A percentile compares a stretch with the other conserved stretches of the same genome.
These are phyloP conservation scores for Venustoraphidia nigricollis DNA, from an alignment of 2,888 invertebrate genomes.

Conservation along the genomic window DNA sequence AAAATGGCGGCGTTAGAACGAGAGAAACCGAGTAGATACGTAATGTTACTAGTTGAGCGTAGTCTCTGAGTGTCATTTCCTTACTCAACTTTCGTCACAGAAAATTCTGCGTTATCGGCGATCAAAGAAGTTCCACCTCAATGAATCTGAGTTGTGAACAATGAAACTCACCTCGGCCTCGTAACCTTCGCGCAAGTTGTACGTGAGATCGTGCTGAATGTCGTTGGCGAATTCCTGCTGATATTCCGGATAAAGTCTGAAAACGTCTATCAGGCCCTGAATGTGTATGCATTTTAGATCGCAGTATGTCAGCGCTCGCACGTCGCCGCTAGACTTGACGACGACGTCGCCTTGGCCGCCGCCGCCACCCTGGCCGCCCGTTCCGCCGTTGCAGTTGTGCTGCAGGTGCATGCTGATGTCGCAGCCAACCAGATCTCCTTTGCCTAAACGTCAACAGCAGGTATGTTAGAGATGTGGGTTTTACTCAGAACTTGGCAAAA, in stretches of 20 bases:
- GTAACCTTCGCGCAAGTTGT: conserved; percentile 85
- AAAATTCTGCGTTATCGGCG: no score
- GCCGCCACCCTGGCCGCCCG: conserved; percentile 34
- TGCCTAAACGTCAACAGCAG: no score
- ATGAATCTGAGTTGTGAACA: no score
- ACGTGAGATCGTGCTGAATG: conserved; percentile 88
- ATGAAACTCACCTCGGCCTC: conserved; percentile 54
- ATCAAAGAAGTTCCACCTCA: no score
- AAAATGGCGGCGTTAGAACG: no score
- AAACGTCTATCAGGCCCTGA: conserved; percentile 75
- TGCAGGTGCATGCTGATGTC: conserved; percentile 73
- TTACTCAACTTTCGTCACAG: no score
- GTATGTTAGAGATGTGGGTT: no score
- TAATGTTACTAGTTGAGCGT: no score
- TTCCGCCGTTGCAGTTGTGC: conserved; percentile 36
- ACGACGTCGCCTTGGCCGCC: conserved; percentile 49
- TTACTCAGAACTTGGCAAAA: no score
- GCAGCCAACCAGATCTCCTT: conserved; percentile 89
- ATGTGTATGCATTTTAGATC: conserved; percentile 90
- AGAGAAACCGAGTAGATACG: no score
- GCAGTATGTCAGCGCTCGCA: conserved; percentile 86
- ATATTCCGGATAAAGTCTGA: conserved; percentile 85
- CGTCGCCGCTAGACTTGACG: conserved; percentile 88
- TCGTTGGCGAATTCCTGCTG: conserved; percentile 89
- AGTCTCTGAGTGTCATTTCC: no score